Percentiles rank a stretch among this genome's conserved stretches.
These are phyloP conservation scores for Lapara coniferarum DNA, from an alignment of 2,888 invertebrate species.

Conservation along the genomic window DNA sequence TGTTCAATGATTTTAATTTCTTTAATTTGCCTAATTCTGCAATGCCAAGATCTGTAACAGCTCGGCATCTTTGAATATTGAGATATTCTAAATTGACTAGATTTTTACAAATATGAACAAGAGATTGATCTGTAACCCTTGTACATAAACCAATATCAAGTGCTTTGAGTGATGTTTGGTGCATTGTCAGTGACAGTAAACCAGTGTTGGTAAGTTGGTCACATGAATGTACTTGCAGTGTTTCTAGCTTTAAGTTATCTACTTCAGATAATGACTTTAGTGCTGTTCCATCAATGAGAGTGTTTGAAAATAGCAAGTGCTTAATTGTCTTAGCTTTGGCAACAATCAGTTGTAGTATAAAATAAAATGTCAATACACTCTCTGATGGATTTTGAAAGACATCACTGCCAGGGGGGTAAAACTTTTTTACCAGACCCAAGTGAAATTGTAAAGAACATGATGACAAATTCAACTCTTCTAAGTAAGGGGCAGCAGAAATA, in stretches of 20 bases:
- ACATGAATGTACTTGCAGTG: slow-evolving; percentile 82
- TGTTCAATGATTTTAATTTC: slow-evolving; percentile 84
- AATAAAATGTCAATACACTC: slow-evolving; percentile 88
- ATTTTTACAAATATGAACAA: slow-evolving; percentile 84
- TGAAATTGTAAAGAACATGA: slow-evolving; percentile 89
- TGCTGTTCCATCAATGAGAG: slow-evolving; percentile 86
- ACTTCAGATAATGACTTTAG: slow-evolving; percentile 82
- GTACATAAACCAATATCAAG: slow-evolving; percentile 86
- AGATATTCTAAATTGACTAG: slow-evolving; percentile 84
- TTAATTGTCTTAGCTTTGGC: slow-evolving; percentile 81
- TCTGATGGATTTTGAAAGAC: slow-evolving; percentile 82
- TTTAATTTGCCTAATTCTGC: slow-evolving; percentile 79
- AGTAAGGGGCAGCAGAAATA: slow-evolving; percentile 82
- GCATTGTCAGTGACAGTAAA: slow-evolving; percentile 77
- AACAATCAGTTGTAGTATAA: slow-evolving; percentile 83
- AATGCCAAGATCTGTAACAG: slow-evolving; percentile 85
- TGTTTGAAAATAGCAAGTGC: slow-evolving; percentile 86
- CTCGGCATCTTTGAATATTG: slow-evolving; percentile 85
- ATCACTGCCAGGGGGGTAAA: slow-evolving; percentile 82
- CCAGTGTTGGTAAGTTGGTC: slow-evolving; percentile 86
- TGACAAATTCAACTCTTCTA: slow-evolving; percentile 85
- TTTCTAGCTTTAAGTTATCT: slow-evolving; percentile 76
- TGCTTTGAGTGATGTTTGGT: slow-evolving; percentile 81
- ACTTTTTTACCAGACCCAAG: slow-evolving; percentile 86
- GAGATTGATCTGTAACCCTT: slow-evolving; percentile 86